Evolutionary conservation across 1,140 invertebrate species (phyloP).

Genomic region (Cyrtorhinus lividipennis): DNA sequence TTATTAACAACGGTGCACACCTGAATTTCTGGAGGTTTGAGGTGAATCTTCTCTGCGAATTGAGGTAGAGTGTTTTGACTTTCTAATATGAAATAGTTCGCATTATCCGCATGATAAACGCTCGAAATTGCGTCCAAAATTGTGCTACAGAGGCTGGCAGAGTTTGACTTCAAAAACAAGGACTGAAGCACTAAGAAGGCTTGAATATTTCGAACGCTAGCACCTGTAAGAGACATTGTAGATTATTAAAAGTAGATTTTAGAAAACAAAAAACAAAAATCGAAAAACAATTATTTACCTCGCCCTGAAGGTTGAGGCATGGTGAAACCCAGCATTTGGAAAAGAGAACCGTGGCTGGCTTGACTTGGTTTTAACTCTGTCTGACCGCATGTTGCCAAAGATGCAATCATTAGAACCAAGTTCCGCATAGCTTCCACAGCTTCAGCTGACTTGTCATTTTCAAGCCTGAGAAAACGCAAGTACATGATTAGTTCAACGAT

Average conservation of each 20-base stretch:
- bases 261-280: not conserved
- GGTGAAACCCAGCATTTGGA: conserved; percentile 84
- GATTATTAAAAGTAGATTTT: not conserved
- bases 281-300: conserved; percentile 40
- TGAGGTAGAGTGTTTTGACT: conserved; percentile 88
- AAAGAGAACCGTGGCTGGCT: conserved; percentile 72
- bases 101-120: conserved; percentile 93
- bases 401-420: conserved; percentile 81
- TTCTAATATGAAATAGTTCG: conserved; percentile 98
- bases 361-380: conserved; percentile 71
- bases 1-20: no score
- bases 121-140: conserved; percentile 92
- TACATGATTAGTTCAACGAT: not conserved
- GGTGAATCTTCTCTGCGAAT: conserved; percentile 88
- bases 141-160: conserved; percentile 69
- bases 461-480: conserved; percentile 39
- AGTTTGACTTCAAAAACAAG: conserved; percentile 80
- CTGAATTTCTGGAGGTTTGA: conserved; percentile 82
- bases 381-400: conserved; percentile 84
- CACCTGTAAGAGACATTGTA: conserved; percentile 30
- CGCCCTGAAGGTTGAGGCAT: conserved; percentile 77
- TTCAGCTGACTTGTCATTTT: conserved; percentile 60
- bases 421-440: conserved; percentile 81
- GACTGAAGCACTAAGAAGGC: conserved; percentile 91
- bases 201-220: conserved; percentile 80